Conservation (phyloP, 2,888 invertebrate genomes). For the Papilio elwesi region DNA sequence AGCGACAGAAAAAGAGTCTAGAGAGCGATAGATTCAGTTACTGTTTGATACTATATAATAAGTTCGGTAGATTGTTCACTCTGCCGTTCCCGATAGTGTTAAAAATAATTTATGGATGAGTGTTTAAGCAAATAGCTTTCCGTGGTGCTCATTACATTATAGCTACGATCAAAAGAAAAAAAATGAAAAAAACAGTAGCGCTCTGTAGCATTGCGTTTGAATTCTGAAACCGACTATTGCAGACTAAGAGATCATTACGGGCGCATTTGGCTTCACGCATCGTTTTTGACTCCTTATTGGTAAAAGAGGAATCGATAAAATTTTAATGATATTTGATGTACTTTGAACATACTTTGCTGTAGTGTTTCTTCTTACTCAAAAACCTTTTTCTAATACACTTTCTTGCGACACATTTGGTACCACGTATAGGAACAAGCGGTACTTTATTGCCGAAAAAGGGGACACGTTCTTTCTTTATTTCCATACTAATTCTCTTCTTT, state of each 20-base stretch:
- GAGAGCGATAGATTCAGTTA: no score
- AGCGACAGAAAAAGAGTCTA: no score
- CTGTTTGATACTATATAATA: no score
- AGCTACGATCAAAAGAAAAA: constrained; percentile 7
- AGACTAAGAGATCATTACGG: constrained; percentile 18
- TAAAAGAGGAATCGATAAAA: not conserved
- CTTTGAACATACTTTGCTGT: no score
- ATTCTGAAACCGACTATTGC: constrained; percentile 8
- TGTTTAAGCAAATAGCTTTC: constrained; percentile 5
- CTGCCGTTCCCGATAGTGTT: no score
- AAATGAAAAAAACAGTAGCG: not conserved
- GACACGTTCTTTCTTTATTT: not conserved
- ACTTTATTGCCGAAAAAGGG: no score
- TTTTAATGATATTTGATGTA: not conserved
- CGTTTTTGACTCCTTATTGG: not conserved
- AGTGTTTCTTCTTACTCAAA: not conserved
- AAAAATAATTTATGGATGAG: not conserved
- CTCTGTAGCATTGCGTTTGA: constrained; percentile 3
- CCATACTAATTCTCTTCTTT: no score
- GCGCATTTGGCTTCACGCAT: not conserved
- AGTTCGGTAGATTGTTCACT: no score
- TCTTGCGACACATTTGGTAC: not conserved
- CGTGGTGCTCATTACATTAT: constrained; percentile 4
- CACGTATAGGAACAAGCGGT: no score
- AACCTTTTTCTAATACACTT: not conserved